Conservation (phyloP, 2,113 vertebrate genomes). For the Actenoides lindsayi region DNA sequence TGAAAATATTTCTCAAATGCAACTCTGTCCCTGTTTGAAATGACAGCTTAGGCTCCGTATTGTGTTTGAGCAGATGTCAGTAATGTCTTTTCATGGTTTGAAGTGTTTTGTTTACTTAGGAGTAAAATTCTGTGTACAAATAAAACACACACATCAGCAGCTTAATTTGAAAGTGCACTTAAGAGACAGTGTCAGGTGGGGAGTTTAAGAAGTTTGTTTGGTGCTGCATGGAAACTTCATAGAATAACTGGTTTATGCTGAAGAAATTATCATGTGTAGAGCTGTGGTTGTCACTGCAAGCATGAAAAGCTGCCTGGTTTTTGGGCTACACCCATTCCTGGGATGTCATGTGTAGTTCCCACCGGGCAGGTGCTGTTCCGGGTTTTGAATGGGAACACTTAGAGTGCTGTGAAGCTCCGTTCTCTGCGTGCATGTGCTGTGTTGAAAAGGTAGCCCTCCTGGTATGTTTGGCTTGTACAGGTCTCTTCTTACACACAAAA, state of each 20-base stretch:
- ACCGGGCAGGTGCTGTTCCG: not conserved
- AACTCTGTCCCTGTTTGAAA: not conserved
- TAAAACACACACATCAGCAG: not conserved
- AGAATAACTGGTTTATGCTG: not conserved
- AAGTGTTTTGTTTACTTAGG: slow-evolving; percentile 17
- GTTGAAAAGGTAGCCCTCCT: not conserved
- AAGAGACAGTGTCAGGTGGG: not conserved
- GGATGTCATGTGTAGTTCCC: not conserved
- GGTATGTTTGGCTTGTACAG: not conserved
- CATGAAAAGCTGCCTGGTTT: not conserved
- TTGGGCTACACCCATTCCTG: fast-evolving
- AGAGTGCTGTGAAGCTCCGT: not conserved
- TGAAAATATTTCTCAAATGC: slow-evolving; percentile 6
- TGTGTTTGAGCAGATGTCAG: not conserved
- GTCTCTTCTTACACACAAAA: not conserved
- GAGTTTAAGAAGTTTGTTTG: not conserved
- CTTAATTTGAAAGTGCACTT: not conserved
- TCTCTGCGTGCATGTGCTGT: not conserved
- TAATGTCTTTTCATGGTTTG: slow-evolving; percentile 27
- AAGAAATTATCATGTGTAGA: not conserved
- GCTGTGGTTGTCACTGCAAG: not conserved
- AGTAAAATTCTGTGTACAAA: not conserved
- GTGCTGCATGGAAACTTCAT: not conserved
- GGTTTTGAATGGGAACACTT: not conserved
- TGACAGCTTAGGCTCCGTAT: not conserved